Base-by-base conservation (phyloP, 23 tunicate species). In the Styela plicata region DNA sequence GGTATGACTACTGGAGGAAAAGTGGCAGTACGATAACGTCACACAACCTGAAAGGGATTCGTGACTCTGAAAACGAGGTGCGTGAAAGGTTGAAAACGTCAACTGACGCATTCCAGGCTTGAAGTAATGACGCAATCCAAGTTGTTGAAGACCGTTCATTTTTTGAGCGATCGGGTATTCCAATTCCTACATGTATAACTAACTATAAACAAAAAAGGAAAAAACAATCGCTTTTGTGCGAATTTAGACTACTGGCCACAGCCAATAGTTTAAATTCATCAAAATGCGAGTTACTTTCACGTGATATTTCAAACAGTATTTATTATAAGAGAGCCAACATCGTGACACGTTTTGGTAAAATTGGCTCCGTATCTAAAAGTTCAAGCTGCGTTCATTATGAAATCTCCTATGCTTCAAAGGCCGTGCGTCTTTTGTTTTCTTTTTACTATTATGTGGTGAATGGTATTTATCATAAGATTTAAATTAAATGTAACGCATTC, bases 1-100 rank as follows among this genome's bases (percentile, higher is more conserved):
- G 64, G 65, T 36, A 76, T 76, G 81, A 36, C 81, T 33, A 65
- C 81, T 7, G 66, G 66, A 25, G 81, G 81, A 67, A 67, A 67
- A 27, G 71, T 27, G 16, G 30, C 31, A 29, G 71, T 25, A 25
- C 71, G 71, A 67, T 67, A 67, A 44, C 57, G 57, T 44, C 13
- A 44, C 57, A 13, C 57, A 44, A 44, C 7, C 7, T 44, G 57
- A 44, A 44, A 5, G 57, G 57, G 7, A n/a, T n/a, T n/a, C n/a
- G n/a, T n/a, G n/a, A n/a, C n/a, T n/a, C n/a, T n/a, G n/a, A n/a
- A n/a, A n/a, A n/a, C n/a, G n/a, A n/a, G 57, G 7, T 44, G 57
- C 57, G 57, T 44, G 13, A 44, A 44, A 44, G 57, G 13, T 44
- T 44, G 57, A 44, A 44, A 44, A 44, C 57, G 7, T 44, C 57